Conservation (phyloP, 2,113 vertebrate species). For the Dendropsophus ebraccatus region DNA sequence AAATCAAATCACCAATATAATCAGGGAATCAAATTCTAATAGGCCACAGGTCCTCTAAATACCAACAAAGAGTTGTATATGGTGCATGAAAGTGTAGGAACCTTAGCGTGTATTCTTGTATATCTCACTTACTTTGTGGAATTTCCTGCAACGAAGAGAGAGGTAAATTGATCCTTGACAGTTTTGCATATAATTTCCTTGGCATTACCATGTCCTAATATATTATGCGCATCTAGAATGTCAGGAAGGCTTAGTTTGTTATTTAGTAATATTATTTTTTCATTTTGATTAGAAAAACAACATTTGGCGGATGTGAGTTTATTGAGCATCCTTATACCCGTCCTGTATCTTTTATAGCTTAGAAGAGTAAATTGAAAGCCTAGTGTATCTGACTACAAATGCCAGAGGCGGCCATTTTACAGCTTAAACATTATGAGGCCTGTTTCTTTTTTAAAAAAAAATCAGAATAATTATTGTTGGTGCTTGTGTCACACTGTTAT, state of each 20-base stretch:
- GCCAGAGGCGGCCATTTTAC: not conserved
- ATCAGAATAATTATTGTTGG: not conserved
- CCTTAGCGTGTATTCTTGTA: not conserved
- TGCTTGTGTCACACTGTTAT: not conserved
- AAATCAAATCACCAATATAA: no score
- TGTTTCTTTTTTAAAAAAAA: not conserved
- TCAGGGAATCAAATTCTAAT: no score
- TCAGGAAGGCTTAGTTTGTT: not conserved
- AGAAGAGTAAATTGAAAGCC: not conserved
- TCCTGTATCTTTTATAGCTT: not conserved
- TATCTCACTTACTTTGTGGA: not conserved
- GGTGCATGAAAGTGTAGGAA: not conserved
- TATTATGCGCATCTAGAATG: not conserved
- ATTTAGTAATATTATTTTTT: slow-evolving; percentile 2
- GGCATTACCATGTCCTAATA: not conserved
- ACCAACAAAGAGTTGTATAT: not conserved
- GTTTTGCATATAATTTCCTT: not conserved
- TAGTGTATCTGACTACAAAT: not conserved
- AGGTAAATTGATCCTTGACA: not conserved
- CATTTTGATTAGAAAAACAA: slow-evolving; percentile 3
- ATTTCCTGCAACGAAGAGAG: not conserved
- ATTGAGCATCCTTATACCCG: not conserved
- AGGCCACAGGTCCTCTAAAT: no score
- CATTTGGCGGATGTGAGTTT: not conserved
- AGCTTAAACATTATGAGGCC: not conserved